A percentile compares a stretch with the other conserved stretches of the same genome.
Conservation (phyloP, 2,113 vertebrate species). For the Cisticola juncidis region DNA sequence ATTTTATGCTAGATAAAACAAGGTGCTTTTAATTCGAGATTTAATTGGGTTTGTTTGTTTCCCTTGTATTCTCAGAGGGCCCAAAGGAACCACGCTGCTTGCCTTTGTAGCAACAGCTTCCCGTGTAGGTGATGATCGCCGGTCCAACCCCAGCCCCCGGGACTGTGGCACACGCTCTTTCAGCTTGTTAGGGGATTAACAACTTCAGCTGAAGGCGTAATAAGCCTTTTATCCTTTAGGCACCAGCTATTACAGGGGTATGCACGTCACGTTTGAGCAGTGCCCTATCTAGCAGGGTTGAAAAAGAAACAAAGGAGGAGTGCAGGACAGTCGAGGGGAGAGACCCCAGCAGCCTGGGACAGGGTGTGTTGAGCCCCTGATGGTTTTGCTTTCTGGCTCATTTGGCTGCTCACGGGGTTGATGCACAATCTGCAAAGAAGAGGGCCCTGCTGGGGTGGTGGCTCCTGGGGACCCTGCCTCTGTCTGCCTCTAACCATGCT, state of each 20-base stretch:
- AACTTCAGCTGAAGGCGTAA: slow-evolving; percentile 12
- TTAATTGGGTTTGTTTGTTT: background rate
- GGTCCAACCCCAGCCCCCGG: rapidly evolving
- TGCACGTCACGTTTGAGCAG: background rate
- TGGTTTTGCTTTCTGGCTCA: background rate
- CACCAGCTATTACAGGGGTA: background rate
- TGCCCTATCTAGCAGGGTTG: background rate
- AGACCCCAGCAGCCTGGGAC: background rate
- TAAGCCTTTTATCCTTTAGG: slow-evolving; percentile 34
- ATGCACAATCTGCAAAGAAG: background rate
- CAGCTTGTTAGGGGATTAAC: slow-evolving; percentile 33
- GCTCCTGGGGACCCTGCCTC: background rate
- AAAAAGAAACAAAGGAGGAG: background rate
- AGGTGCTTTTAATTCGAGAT: background rate
- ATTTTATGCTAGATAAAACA: background rate
- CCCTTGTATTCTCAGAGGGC: background rate
- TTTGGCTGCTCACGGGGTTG: background rate
- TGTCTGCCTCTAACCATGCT: background rate
- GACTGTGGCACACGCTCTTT: background rate
- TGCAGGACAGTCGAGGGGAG: background rate
- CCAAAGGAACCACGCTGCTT: background rate
- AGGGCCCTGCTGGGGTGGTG: background rate
- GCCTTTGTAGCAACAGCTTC: background rate
- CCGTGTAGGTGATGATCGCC: background rate
- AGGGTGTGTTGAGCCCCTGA: background rate